Base-by-base conservation (phyloP, 1,140 invertebrate genomes). In the Apis florea region DNA sequence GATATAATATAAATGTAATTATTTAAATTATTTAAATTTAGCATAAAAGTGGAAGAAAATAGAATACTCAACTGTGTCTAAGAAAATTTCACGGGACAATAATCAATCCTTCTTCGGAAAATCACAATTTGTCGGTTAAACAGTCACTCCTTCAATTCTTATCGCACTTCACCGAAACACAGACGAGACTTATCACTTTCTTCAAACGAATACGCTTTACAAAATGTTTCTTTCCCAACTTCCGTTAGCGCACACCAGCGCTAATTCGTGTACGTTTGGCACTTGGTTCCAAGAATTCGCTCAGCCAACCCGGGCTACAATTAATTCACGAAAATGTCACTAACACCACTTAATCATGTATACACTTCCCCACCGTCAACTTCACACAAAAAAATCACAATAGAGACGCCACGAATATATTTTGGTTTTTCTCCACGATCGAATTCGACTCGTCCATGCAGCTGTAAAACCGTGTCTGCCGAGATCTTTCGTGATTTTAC, bases 401-500 rank as follows among this genome's bases (percentile, higher is more conserved):
- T 17, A 0, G 12, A 69, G 13, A 58, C 4, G 5, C 1, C 11
- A 21, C 13, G 15, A 15, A 49, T 24, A 49, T 19, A 0, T 40
- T 12, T 40, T n/a, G n/a, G n/a, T n/a, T 0, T 40, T 4, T 6
- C 31, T 13, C 12, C 8, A 19, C 1, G 56, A 54, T 61, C 53
- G 71, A 15, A 13, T 53, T 63, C n/a, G 31, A 5, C 9, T 9
- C 31, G 53, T 13, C 56, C 19, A 19, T 40, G 17, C 51, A 26
- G 59, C 54, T 24, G 31, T 26, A 40, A 49, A 56, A 63, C 53
- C 40, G 49, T 69, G 73, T n/a, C 73, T 66, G 80, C 51, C 73
- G 80, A 31, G 80, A 77, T 77, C 31, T 40, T 40, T 77, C 70
- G 63, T 82, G 74, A 87, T 82, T 78, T 84, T 74, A 88, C 85